These are phyloP conservation scores for Pecten maximus DNA, from an alignment of 2,888 invertebrate genomes.

Conservation along the genomic window DNA sequence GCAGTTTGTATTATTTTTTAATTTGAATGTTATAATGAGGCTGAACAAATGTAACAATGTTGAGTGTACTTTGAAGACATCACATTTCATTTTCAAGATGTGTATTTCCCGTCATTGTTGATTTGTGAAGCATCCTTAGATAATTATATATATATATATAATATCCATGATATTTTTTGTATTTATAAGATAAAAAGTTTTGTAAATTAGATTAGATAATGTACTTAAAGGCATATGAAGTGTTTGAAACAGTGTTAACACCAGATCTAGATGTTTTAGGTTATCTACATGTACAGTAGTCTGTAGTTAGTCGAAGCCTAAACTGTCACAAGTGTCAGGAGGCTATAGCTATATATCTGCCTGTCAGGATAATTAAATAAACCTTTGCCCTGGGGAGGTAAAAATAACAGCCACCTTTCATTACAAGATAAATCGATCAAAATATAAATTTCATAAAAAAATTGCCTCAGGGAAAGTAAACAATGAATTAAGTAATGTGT, in stretches of 20 bases:
- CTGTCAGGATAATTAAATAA: not conserved
- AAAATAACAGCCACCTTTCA: slow-evolving; percentile 7
- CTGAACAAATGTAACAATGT: not conserved
- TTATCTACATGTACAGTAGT: not conserved
- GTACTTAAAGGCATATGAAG: too few relatives aligned
- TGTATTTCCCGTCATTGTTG: not conserved
- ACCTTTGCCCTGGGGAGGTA: not conserved
- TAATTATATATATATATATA: too few relatives aligned
- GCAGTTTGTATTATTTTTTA: not conserved
- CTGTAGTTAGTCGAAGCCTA: not conserved
- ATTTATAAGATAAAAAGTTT: too few relatives aligned
- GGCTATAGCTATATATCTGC: not conserved
- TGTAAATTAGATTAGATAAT: too few relatives aligned
- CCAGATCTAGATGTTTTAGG: too few relatives aligned
- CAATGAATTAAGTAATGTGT: not conserved
- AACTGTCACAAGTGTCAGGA: not conserved
- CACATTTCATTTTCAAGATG: not conserved
- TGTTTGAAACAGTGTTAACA: too few relatives aligned
- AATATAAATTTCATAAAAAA: slow-evolving; percentile 6
- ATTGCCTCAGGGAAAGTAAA: not conserved
- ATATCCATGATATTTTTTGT: too few relatives aligned
- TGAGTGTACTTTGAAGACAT: not conserved
- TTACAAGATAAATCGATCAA: not conserved
- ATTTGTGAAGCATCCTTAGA: not conserved
- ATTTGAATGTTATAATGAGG: not conserved